Percentiles rank a stretch among this genome's conserved stretches.
Evolutionary conservation across 2,797 vertebrate species (phyloP).

Genomic region (Chloroceryle inda): DNA sequence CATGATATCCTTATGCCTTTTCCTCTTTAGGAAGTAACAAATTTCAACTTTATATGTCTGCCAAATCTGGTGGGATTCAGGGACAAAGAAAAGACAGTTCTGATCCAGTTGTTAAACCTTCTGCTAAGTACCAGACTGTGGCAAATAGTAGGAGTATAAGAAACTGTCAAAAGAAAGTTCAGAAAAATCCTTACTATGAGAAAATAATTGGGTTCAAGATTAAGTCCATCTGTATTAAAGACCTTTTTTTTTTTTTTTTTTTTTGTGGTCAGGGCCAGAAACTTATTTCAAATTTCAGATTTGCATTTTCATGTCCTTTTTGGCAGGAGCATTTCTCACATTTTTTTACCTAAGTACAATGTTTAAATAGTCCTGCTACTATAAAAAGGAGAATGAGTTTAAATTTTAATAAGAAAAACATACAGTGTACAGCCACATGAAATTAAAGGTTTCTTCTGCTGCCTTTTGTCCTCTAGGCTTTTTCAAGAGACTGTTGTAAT

Average conservation of each 20-base stretch:
- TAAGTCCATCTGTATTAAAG: background rate
- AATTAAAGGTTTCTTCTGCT: slow-evolving; percentile 9
- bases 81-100: background rate
- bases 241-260: background rate
- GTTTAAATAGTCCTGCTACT: slow-evolving; percentile 10
- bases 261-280: background rate
- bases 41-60: background rate
- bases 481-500: background rate
- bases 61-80: background rate
- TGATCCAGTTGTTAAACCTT: background rate
- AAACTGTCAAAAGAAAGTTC: background rate
- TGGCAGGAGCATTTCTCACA: background rate
- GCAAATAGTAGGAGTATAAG: background rate
- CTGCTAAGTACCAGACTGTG: background rate
- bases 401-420: slow-evolving; percentile 42
- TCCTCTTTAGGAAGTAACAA: background rate
- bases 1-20: background rate
- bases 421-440: background rate
- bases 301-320: background rate
- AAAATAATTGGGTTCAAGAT: background rate
- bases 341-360: background rate
- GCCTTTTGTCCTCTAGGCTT: background rate
- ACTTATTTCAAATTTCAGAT: background rate
- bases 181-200: background rate
- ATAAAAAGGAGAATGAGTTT: slow-evolving; percentile 34